Percentiles rank a stretch among this genome's conserved stretches.
phyloP scores from a whole-genome alignment of 2,797 vertebrate genomes.

The Syngnathus rostellatus region DNA sequence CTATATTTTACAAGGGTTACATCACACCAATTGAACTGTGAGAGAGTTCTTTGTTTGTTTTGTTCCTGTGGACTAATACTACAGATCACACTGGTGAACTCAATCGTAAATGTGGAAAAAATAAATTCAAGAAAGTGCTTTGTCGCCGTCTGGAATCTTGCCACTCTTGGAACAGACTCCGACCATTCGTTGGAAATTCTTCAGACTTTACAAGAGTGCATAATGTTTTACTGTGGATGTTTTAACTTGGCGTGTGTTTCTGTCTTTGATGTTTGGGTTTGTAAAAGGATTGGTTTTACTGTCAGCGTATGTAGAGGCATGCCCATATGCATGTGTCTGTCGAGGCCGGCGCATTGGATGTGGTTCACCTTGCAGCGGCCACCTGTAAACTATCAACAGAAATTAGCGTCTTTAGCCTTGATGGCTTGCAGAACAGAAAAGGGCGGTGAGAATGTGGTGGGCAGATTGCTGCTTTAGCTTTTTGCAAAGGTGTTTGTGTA shows the following conservation, averaged over 20 bases:
- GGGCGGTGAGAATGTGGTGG: slow-evolving; percentile 49
- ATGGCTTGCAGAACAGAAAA: slow-evolving; percentile 66
- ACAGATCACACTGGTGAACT: neutral
- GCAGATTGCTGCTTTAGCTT: slow-evolving; percentile 27
- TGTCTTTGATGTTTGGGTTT: slow-evolving; percentile 63
- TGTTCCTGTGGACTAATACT: slow-evolving; percentile 13
- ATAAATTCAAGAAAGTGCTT: neutral
- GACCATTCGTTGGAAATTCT: slow-evolving; percentile 45
- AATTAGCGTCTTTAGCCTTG: slow-evolving; percentile 72
- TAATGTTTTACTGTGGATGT: slow-evolving; percentile 45
- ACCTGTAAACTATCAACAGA: slow-evolving; percentile 74
- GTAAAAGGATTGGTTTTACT: slow-evolving; percentile 50
- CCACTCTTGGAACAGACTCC: slow-evolving; percentile 4
- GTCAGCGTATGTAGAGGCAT: slow-evolving; percentile 14
- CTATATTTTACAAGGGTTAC: slow-evolving; percentile 32
- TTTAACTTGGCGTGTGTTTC: slow-evolving; percentile 57
- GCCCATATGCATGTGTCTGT: slow-evolving; percentile 20
- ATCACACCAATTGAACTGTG: slow-evolving; percentile 19
- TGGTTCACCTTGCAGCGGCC: slow-evolving; percentile 70
- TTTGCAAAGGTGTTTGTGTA: slow-evolving; percentile 17
- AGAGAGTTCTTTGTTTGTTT: neutral
- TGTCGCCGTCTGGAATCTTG: neutral
- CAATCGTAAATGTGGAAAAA: neutral
- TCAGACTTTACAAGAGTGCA: slow-evolving; percentile 45
- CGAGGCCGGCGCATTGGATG: slow-evolving; percentile 47